A percentile compares a stretch with the other conserved stretches of the same genome.
Evolutionary conservation across 2,113 vertebrate genomes (phyloP).

Genomic region (Varanus komodoensis): DNA sequence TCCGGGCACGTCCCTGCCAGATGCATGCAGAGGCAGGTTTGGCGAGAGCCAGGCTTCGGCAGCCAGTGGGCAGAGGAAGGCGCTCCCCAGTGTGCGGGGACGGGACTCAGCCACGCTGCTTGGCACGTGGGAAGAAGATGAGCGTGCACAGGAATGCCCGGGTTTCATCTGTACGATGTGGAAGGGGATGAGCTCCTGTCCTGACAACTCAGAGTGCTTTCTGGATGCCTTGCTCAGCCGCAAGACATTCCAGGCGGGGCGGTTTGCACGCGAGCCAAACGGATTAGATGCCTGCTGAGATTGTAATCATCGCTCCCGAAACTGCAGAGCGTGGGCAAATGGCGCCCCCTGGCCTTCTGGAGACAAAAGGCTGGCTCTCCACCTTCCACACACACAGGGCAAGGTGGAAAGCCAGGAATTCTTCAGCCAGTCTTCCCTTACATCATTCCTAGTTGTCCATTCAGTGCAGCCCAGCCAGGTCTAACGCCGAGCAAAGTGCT

Average conservation of each 20-base stretch:
- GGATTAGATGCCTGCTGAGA: neutral
- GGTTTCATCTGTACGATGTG: neutral
- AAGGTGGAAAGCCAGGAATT: neutral
- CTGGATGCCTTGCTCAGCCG: neutral
- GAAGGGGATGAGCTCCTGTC: neutral
- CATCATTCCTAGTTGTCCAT: neutral
- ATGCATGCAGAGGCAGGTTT: neutral
- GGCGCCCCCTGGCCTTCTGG: slow-evolving; percentile 71
- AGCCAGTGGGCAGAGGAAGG: neutral
- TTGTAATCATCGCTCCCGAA: fast-evolving
- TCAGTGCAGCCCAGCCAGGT: neutral
- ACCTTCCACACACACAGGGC: neutral
- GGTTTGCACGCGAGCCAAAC: neutral
- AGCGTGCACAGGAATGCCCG: no score
- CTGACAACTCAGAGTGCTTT: neutral
- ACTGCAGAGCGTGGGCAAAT: slow-evolving; percentile 53
- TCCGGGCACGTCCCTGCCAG: no score
- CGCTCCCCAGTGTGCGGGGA: neutral
- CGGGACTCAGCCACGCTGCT: no score
- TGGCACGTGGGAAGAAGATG: neutral
- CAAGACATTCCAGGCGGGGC: fast-evolving
- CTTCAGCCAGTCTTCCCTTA: neutral
- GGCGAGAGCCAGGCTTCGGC: no score
- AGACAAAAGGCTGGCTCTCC: slow-evolving; percentile 13
- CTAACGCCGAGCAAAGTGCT: neutral